A percentile compares a stretch with the other conserved stretches of the same genome.
phyloP scores from a whole-genome alignment of 2,113 vertebrate genomes.

The Alethe castanea region DNA sequence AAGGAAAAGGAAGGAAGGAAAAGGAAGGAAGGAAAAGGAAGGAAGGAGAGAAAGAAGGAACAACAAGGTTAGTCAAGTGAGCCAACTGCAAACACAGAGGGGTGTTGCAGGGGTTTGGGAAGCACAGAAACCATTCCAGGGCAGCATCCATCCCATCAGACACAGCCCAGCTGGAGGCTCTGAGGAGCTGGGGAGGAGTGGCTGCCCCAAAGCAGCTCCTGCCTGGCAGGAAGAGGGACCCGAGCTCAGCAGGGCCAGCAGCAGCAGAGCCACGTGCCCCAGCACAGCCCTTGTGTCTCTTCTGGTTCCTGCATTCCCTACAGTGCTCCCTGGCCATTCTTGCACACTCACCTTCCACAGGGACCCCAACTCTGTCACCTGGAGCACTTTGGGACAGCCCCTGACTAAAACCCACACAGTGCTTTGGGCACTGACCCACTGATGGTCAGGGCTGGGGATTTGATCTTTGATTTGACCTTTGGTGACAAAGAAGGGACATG shows the following conservation, averaged over 20 bases:
- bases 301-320: not conserved
- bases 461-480: not conserved
- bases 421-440: not conserved
- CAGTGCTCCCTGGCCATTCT: not conserved
- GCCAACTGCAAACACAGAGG: not conserved
- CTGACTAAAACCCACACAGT: not conserved
- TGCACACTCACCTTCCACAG: not conserved
- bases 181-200: not conserved
- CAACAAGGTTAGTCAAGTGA: conserved; percentile 57
- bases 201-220: not conserved
- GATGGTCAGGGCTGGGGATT: rapidly evolving
- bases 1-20: not conserved
- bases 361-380: not conserved
- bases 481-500: not conserved
- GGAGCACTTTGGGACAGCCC: not conserved
- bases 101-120: not conserved
- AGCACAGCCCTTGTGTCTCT: not conserved
- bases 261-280: not conserved
- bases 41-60: conserved; percentile 55
- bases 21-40: not conserved
- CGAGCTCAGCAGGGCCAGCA: not conserved
- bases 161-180: not conserved
- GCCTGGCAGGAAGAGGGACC: not conserved
- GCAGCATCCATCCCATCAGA: not conserved
- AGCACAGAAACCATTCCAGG: not conserved